Evolutionary conservation across 2,113 vertebrate species (phyloP), one percentile per base, ranked within the genome.

Genomic region (Pipa parva): DNA sequence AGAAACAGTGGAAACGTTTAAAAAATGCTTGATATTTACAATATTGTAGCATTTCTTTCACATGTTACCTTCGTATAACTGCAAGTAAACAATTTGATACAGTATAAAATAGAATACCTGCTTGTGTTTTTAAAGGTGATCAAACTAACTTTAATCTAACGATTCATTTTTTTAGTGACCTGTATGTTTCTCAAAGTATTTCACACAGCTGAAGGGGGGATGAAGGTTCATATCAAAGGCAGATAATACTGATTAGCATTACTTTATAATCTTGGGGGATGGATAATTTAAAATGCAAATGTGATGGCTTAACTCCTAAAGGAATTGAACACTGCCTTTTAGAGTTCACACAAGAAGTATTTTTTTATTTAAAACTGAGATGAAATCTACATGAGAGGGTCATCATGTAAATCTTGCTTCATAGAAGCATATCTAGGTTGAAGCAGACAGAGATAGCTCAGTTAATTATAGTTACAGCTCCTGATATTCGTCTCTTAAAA

Each of bases 121-220:
- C n/a, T n/a, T n/a, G n/a, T n/a, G n/a, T n/a, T n/a, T n/a, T n/a
- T n/a, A n/a, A n/a, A n/a, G n/a, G n/a, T n/a, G n/a, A n/a, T n/a
- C n/a, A n/a, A n/a, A n/a, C n/a, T n/a, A n/a, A n/a, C n/a, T n/a
- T n/a, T n/a, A n/a, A n/a, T n/a, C n/a, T n/a, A n/a, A n/a, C n/a
- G n/a, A n/a, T n/a, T n/a, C 37, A 42, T 29, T 67, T 55, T 67
- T 49, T 67, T 55, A 67, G 58, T 67, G 63, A 67, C 54, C 63
- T 58, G 63, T 67, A 58, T 67, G 63, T 67, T 67, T 67, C 63
- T 67, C 54, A 67, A 58, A 67, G 63, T 37, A 67, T 28, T 67
- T 67, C 48, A 49, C 49, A 48, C n/a, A 67, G 54, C 63, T 58
- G 58, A 58, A 67, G 63, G 58, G 63, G 63, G 48, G 63, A 67